A percentile compares a stretch with the other conserved stretches of the same genome.
Conservation (phyloP, 2,113 vertebrate species). For the Phocoena phocoena region DNA sequence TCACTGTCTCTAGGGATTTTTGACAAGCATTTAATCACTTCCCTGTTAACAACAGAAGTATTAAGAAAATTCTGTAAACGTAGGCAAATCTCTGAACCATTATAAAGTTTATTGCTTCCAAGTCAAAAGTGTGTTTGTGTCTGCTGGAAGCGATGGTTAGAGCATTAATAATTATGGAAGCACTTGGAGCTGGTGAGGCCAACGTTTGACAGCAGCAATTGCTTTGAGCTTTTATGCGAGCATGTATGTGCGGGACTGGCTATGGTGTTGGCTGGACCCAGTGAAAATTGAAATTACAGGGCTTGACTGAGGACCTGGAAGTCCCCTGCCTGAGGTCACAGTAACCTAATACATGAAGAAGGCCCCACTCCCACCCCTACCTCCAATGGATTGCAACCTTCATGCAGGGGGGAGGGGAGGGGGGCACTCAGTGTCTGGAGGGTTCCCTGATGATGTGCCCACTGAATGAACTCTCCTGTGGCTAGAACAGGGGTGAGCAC, state of each 20-base stretch:
- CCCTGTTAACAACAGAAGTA: not conserved
- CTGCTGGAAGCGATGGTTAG: not conserved
- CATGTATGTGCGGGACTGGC: no score
- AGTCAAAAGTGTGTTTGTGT: not conserved
- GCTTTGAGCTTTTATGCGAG: not conserved
- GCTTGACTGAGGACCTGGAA: not conserved
- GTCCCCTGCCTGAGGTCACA: not conserved
- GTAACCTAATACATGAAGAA: accelerated
- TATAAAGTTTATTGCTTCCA: not conserved
- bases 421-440: accelerated
- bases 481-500: accelerated
- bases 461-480: not conserved
- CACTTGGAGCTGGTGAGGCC: not conserved
- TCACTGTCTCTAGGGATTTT: not conserved
- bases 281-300: not conserved
- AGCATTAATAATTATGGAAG: not conserved
- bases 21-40: not conserved
- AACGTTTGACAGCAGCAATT: accelerated
- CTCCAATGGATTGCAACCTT: not conserved
- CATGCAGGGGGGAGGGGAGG: accelerated
- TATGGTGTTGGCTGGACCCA: not conserved
- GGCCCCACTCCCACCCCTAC: accelerated
- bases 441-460: accelerated
- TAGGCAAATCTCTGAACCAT: not conserved
- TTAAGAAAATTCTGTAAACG: not conserved